Conservation (phyloP, 2,113 vertebrate species). For the Thunnus maccoyii region DNA sequence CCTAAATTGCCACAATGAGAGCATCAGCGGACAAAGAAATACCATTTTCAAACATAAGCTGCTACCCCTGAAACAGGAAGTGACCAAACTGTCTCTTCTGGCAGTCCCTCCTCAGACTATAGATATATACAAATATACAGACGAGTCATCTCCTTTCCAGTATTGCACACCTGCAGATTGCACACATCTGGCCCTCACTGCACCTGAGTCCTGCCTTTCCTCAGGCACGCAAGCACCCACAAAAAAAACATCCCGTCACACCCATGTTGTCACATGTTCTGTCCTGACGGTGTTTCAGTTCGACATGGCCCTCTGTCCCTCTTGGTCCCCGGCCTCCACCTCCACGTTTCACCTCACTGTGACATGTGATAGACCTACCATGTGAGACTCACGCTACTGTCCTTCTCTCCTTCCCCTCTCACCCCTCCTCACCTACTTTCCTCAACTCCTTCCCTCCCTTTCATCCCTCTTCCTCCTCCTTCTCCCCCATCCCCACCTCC, state of each 20-base stretch:
- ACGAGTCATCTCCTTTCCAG: background rate
- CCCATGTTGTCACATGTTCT: constrained; percentile 42
- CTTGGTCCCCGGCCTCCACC: constrained; percentile 37
- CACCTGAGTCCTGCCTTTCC: constrained; percentile 18
- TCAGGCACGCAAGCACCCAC: constrained; percentile 33
- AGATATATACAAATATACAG: background rate
- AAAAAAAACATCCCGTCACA: constrained; percentile 8
- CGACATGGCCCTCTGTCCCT: constrained; percentile 59
- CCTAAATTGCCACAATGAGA: too few relatives aligned
- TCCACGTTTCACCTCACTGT: constrained; percentile 83
- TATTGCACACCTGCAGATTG: background rate
- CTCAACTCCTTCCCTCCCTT: constrained; percentile 60
- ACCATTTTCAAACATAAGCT: constrained; percentile 8
- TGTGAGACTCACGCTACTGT: constrained; percentile 96
- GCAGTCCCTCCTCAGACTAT: background rate
- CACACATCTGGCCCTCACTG: constrained; percentile 10
- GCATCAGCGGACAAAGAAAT: background rate
- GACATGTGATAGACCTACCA: constrained; percentile 90
- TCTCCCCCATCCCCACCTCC: constrained; percentile 83
- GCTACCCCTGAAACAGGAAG: background rate
- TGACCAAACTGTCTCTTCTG: background rate
- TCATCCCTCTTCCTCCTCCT: constrained; percentile 85
- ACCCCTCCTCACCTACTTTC: constrained; percentile 67
- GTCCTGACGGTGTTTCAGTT: constrained; percentile 64
- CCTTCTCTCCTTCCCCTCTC: constrained; percentile 93